Evolutionary conservation across 23 tunicate genomes (phyloP).

Genomic region (Oikopleura dioica): DNA sequence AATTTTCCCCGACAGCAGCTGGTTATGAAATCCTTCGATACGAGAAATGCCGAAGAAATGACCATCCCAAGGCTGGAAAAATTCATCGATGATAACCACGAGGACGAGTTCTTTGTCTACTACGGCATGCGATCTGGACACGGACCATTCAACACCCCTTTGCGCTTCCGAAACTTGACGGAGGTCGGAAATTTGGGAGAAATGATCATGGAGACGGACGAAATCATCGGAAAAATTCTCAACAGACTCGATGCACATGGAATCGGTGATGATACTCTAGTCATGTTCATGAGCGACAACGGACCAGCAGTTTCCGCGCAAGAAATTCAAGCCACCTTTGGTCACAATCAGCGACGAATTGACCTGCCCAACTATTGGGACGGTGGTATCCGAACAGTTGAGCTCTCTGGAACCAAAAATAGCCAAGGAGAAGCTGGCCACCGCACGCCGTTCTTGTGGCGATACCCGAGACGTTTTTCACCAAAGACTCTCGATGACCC

Average conservation of each 20-base stretch:
- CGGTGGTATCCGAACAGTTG: too few relatives aligned
- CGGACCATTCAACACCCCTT: neutral
- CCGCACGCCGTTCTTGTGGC: too few relatives aligned
- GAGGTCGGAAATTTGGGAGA: neutral
- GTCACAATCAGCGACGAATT: too few relatives aligned
- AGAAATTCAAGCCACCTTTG: too few relatives aligned
- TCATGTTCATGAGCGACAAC: too few relatives aligned
- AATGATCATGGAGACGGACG: slow-evolving; percentile 8
- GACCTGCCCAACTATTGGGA: too few relatives aligned
- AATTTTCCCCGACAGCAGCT: neutral
- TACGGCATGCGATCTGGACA: slow-evolving; percentile 8
- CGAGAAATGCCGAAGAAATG: neutral
- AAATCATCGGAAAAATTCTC: neutral
- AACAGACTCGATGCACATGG: neutral
- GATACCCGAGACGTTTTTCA: too few relatives aligned
- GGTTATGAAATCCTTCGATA: neutral
- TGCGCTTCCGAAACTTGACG: neutral
- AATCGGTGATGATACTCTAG: neutral
- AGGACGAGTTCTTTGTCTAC: neutral
- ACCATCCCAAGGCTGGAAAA: neutral
- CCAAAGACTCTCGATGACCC: too few relatives aligned
- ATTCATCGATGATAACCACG: neutral
- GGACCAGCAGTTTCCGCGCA: too few relatives aligned
- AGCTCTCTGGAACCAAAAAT: too few relatives aligned
- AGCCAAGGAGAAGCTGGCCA: too few relatives aligned